phyloP scores from a whole-genome alignment of 2,888 invertebrate species.

The Drosophila longiperda region DNA sequence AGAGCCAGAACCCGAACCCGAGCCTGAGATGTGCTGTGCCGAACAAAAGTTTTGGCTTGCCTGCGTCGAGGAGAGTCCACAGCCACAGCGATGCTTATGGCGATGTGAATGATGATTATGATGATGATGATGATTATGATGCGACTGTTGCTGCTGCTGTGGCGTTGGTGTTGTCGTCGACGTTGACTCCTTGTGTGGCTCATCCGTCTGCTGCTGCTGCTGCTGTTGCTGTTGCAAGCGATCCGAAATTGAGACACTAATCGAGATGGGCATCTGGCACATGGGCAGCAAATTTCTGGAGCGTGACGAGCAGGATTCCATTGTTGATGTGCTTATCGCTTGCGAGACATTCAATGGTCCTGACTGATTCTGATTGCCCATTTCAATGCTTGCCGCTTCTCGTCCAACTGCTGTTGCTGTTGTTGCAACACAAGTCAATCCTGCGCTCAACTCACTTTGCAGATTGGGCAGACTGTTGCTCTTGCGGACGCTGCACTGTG shows the following conservation, averaged over 20 bases:
- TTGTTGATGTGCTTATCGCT: slow-evolving; percentile 90
- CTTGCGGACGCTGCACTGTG: slow-evolving; percentile 87
- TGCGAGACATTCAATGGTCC: slow-evolving; percentile 85
- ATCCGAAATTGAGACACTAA: slow-evolving; percentile 78
- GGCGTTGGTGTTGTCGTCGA: slow-evolving; percentile 44
- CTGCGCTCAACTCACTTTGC: slow-evolving; percentile 69
- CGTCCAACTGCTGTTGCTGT: slow-evolving; percentile 44
- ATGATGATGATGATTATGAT: slow-evolving; percentile 54
- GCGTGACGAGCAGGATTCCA: slow-evolving; percentile 84
- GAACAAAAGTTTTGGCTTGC: slow-evolving; percentile 74
- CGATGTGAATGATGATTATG: slow-evolving; percentile 58
- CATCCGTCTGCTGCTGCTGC: slow-evolving; percentile 41
- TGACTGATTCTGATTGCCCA: slow-evolving; percentile 48
- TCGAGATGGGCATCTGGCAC: slow-evolving; percentile 85
- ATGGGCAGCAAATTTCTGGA: slow-evolving; percentile 84
- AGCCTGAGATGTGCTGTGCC: slow-evolving; percentile 78
- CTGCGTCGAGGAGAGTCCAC: slow-evolving; percentile 56
- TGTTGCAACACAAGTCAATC: slow-evolving; percentile 49
- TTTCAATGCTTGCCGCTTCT: slow-evolving; percentile 10
- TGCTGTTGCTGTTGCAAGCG: slow-evolving; percentile 63
- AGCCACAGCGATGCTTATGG: slow-evolving; percentile 78
- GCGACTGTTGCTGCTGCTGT: slow-evolving; percentile 49
- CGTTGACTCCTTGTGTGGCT: slow-evolving; percentile 49
- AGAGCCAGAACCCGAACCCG: slow-evolving; percentile 70
- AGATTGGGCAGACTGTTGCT: slow-evolving; percentile 93